These are phyloP conservation scores for Drosophila diplacantha DNA, from an alignment of 2,888 invertebrate species.

Conservation along the genomic window DNA sequence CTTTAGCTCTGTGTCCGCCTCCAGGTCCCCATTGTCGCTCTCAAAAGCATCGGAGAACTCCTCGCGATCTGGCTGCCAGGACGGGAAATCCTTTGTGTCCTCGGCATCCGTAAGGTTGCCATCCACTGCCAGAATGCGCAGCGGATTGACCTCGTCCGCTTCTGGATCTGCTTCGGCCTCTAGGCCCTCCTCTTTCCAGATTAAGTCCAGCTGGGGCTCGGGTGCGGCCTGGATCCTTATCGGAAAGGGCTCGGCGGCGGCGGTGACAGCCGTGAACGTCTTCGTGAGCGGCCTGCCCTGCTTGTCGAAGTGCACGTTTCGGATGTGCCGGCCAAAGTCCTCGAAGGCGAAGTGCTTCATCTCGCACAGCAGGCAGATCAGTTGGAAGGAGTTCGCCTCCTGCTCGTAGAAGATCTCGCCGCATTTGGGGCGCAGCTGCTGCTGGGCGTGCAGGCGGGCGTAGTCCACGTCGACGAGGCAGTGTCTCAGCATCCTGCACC, in stretches of 20 bases:
- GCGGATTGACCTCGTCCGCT: slow-evolving; percentile 18
- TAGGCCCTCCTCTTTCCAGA: background rate
- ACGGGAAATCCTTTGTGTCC: slow-evolving; percentile 1
- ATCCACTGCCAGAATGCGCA: slow-evolving; percentile 16
- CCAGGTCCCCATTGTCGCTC: slow-evolving; percentile 18
- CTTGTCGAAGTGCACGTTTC: slow-evolving; percentile 54
- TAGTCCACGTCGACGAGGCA: slow-evolving; percentile 56
- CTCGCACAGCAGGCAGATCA: slow-evolving; percentile 55
- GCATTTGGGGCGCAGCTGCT: slow-evolving; percentile 56
- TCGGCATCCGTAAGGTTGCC: background rate
- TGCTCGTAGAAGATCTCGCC: slow-evolving; percentile 63
- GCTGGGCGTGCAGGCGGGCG: slow-evolving; percentile 49
- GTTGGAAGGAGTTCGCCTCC: slow-evolving; percentile 49
- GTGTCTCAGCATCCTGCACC: slow-evolving; percentile 58
- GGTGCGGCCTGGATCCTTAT: background rate
- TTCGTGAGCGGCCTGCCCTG: slow-evolving; percentile 41
- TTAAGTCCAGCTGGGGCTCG: background rate
- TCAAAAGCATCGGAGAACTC: slow-evolving; percentile 4
- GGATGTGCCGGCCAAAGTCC: slow-evolving; percentile 59
- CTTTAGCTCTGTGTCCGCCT: background rate
- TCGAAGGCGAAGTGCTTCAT: slow-evolving; percentile 65
- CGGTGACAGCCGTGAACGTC: background rate
- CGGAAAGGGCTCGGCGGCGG: background rate
- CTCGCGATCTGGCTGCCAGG: slow-evolving; percentile 5
- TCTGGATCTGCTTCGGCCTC: slow-evolving; percentile 4